A percentile compares a stretch with the other conserved stretches of the same genome.
Evolutionary conservation across 2,888 invertebrate species (phyloP).

Genomic region (Sinodicranocentrus sp.): DNA sequence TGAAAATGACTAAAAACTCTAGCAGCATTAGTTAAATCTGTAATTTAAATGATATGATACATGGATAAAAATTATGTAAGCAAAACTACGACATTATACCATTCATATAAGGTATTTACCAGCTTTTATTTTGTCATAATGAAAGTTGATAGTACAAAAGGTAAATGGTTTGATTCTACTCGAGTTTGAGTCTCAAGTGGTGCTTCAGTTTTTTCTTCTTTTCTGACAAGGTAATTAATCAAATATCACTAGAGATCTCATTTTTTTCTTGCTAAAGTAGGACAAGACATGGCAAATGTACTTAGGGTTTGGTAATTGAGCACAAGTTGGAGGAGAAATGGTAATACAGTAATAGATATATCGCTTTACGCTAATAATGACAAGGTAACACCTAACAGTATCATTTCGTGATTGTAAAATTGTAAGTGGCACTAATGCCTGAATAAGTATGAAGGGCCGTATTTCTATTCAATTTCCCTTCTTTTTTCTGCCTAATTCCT

Average conservation of each 20-base stretch:
- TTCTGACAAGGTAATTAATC: not conserved
- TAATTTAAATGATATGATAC: too few species aligned
- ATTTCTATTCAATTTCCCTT: too few species aligned
- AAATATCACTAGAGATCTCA: not conserved
- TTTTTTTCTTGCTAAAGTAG: not conserved
- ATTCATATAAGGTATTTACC: too few species aligned
- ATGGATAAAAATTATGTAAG: too few species aligned
- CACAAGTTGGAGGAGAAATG: not conserved
- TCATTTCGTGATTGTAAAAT: slow-evolving; percentile 11
- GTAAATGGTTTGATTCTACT: too few species aligned
- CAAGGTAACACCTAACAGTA: slow-evolving; percentile 6
- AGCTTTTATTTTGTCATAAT: too few species aligned
- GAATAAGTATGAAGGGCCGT: too few species aligned
- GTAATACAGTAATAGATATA: not conserved
- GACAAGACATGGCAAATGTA: not conserved
- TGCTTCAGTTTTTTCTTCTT: not conserved
- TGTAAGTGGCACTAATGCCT: slow-evolving; percentile 3
- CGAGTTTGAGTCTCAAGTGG: too few species aligned
- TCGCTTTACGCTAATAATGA: not conserved
- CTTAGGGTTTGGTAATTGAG: not conserved
- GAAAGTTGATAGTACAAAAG: too few species aligned
- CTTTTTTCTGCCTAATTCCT: not conserved
- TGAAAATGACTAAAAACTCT: too few species aligned
- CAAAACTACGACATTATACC: too few species aligned
- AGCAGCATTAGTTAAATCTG: too few species aligned